A percentile compares a stretch with the other conserved stretches of the same genome.
Evolutionary conservation across 2,113 vertebrate genomes (phyloP).

Genomic region (Notiomystis cincta): DNA sequence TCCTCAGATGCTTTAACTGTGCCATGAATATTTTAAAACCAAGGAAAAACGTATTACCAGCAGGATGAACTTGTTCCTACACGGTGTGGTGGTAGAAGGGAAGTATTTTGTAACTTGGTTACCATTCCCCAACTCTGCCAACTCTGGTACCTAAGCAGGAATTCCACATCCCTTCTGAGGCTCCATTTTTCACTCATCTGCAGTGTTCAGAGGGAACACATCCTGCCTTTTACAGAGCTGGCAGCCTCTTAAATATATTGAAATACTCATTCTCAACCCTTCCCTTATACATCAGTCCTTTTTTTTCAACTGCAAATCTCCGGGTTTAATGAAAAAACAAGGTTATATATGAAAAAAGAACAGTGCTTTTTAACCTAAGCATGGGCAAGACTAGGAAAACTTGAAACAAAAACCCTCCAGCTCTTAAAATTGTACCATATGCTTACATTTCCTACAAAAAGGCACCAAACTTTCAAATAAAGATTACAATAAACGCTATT

Average conservation of each 20-base stretch:
- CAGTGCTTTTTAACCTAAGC: neutral
- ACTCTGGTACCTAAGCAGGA: neutral
- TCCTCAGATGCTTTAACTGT: neutral
- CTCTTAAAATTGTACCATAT: neutral
- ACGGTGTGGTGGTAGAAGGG: neutral
- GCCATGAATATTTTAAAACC: neutral
- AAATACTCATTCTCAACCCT: neutral
- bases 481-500: neutral
- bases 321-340: neutral
- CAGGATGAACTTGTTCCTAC: neutral
- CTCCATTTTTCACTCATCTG: neutral
- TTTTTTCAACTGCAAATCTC: neutral
- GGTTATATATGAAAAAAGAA: neutral
- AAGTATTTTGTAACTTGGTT: neutral
- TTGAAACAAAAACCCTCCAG: neutral
- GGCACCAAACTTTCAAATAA: neutral
- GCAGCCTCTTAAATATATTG: neutral
- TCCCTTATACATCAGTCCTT: neutral
- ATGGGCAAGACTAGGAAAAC: neutral
- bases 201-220: neutral
- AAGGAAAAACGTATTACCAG: neutral
- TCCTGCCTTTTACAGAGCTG: neutral
- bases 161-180: neutral
- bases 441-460: neutral
- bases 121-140: neutral